Base-by-base conservation (phyloP, 2,113 vertebrate species). In the Enhydra lutris region DNA sequence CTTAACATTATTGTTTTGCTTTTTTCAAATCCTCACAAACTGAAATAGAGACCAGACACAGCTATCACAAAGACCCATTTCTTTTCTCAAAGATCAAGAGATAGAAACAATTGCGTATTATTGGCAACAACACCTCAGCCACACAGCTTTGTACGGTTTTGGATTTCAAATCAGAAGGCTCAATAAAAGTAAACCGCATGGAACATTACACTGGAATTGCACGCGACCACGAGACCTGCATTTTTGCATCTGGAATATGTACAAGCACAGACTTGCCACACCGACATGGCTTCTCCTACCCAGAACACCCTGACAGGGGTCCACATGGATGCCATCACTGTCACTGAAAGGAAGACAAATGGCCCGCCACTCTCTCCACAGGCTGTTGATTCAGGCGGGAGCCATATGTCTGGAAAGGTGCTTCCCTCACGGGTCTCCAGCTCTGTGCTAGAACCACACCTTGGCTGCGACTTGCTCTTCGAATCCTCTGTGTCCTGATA, bases 131-230 rank as follows among this genome's bases (percentile, higher is more conserved):
- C 39, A 59, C 1, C 52, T 85, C 57, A 91, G 65, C 31, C 20
- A 81, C 8, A 50, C 13, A 90, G 45, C 39, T 88, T n/a, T 84
- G 63, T 76, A 45, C 63, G 47, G 29, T 57, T 96, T 81, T 74
- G 52, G 47, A 93, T 91, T 91, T 89, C 76, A 93, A 91, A 85
- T 81, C 61, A 97, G 61, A 88, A 81, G 47, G 11, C 52, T 93
- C n/a, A 81, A 42, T 55, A 93, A 74, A 96, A 95, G 76, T 7
- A 81, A 82, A 45, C n/a, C 42, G 11, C 34, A 76, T 26, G 34
- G 59, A 91, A 45, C 1, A 0, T 55, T 34, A 17, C 47, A 52
- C 67, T 11, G 50, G 50, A 13, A 61, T 2, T 18, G 47, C 39
- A 36, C 0, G 20, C 76, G 67, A 61, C n/a, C 0, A 0, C 3